Evolutionary conservation across 2,888 invertebrate genomes (phyloP).

Genomic region (Chrysopilus asiliformis): DNA sequence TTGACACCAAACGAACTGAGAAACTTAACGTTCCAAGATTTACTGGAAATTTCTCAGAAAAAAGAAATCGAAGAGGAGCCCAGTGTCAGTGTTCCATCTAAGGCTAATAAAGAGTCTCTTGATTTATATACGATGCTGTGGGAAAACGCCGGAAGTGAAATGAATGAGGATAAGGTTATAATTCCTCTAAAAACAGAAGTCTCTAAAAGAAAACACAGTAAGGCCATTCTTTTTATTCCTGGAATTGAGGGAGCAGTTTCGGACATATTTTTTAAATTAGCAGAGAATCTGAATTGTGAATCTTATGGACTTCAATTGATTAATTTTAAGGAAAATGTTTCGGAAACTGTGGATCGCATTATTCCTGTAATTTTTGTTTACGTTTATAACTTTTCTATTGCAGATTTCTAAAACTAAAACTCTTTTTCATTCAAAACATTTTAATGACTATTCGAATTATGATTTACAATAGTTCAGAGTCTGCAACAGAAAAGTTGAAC

Average conservation of each 20-base stretch:
- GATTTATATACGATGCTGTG: conserved; percentile 45
- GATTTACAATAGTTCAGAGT: conserved; percentile 25
- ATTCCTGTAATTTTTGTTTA: too few species aligned
- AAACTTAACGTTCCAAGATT: conserved; percentile 51
- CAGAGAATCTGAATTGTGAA: conserved; percentile 19
- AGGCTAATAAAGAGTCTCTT: conserved; percentile 22
- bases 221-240: conserved; percentile 40
- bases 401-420: too few species aligned
- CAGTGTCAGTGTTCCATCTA: conserved; percentile 26
- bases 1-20: conserved; percentile 78
- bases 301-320: conserved; percentile 27
- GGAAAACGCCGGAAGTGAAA: conserved; percentile 48
- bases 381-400: too few species aligned
- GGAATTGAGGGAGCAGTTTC: conserved; percentile 53
- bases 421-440: too few species aligned
- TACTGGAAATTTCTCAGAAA: conserved; percentile 28
- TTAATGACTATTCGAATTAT: too few species aligned
- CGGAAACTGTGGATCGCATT: conserved; percentile 21
- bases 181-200: conserved; percentile 41
- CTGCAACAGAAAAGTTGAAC: conserved; percentile 24
- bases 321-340: conserved; percentile 21
- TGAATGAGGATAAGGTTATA: conserved; percentile 39
- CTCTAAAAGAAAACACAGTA: conserved; percentile 19
- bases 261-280: conserved; percentile 30
- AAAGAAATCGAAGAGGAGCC: conserved; percentile 23